Evolutionary conservation across 2,888 invertebrate species (phyloP).

Genomic region (Antheraea assamensis): DNA sequence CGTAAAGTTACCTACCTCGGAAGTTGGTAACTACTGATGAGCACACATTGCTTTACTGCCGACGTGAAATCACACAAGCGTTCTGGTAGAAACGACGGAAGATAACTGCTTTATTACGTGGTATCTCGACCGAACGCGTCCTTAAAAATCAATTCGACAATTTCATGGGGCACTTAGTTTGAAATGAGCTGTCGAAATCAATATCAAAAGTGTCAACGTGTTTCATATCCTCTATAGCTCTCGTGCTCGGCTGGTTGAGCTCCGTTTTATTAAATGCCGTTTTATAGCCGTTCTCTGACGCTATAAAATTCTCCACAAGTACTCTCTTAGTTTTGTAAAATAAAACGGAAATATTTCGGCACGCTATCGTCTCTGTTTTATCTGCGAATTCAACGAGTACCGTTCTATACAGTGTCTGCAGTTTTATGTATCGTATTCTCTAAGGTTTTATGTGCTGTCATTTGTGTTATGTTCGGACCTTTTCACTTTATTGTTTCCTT

Average conservation of each 20-base stretch:
- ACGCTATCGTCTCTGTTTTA: conserved; percentile 43
- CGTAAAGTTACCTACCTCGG: conserved; percentile 68
- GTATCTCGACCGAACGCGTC: conserved; percentile 59
- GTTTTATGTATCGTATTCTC: conserved; percentile 61
- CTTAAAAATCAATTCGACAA: conserved; percentile 43
- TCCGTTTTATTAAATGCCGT: conserved; percentile 59
- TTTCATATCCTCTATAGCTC: conserved; percentile 37
- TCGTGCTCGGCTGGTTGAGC: conserved; percentile 41
- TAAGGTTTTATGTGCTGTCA: conserved; percentile 57
- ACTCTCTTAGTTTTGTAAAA: conserved; percentile 62
- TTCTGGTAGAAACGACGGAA: conserved; percentile 66
- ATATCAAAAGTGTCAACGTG: conserved; percentile 49
- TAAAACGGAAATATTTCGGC: conserved; percentile 61
- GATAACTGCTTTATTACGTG: conserved; percentile 75
- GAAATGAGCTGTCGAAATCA: conserved; percentile 49
- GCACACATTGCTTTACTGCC: conserved; percentile 25
- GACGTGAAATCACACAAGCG: conserved; percentile 54
- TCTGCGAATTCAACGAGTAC: conserved; percentile 56
- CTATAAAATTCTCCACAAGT: conserved; percentile 56
- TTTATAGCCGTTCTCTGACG: conserved; percentile 54
- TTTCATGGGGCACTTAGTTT: conserved; percentile 50
- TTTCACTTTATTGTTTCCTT: conserved; percentile 51
- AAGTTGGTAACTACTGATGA: conserved; percentile 44
- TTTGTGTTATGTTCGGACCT: conserved; percentile 53
- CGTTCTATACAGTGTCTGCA: conserved; percentile 58